A percentile compares a stretch with the other conserved stretches of the same genome.
phyloP scores from a whole-genome alignment of 2,797 vertebrate genomes.

The Cichlasoma orientale region DNA sequence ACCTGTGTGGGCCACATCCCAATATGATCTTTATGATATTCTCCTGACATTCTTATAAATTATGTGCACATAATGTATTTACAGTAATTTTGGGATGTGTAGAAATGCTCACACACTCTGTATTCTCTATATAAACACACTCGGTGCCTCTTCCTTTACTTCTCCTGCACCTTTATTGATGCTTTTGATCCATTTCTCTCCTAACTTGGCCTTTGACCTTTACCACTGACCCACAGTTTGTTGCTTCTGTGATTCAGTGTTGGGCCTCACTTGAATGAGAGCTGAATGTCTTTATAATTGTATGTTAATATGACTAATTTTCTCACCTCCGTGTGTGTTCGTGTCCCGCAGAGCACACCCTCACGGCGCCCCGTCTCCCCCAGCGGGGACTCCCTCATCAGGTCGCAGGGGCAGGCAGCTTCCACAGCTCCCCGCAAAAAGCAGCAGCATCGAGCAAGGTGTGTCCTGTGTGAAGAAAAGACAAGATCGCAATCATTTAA shows the following conservation, averaged over 20 bases:
- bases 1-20: not conserved
- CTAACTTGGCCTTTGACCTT: slow-evolving; percentile 31
- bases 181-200: slow-evolving; percentile 5
- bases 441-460: slow-evolving; percentile 97
- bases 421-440: slow-evolving; percentile 93
- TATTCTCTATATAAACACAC: slow-evolving; percentile 8
- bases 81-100: not conserved
- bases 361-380: slow-evolving; percentile 86
- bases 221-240: not conserved
- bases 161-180: not conserved
- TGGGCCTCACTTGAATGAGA: not conserved
- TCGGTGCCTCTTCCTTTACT: slow-evolving; percentile 16
- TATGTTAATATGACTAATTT: not conserved
- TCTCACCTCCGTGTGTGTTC: slow-evolving; percentile 15
- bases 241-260: slow-evolving; percentile 4
- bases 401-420: slow-evolving; percentile 92
- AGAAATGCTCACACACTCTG: not conserved
- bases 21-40: not conserved
- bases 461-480: not conserved
- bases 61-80: fast-evolving
- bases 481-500: fast-evolving
- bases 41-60: not conserved
- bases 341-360: slow-evolving; percentile 80
- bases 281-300: fast-evolving
- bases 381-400: slow-evolving; percentile 84